Evolutionary conservation across 2,888 invertebrate genomes (phyloP), one percentile per base, ranked within the genome.

Genomic region (Pherbina coryleti): DNA sequence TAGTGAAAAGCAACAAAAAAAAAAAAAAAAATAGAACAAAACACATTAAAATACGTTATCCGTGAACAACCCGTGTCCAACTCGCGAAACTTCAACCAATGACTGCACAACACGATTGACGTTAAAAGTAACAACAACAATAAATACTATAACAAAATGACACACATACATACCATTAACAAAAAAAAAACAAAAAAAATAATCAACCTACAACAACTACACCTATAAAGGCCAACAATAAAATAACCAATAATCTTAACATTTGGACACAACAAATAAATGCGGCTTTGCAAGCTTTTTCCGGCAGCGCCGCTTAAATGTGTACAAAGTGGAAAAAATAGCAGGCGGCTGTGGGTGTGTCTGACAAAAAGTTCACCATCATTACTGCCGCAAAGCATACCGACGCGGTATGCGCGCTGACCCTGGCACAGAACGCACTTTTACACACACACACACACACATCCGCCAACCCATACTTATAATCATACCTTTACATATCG

Each of bases 231-330:
- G 51, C n/a, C 7, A 19, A 55, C 5, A 25, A 22, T 11, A 69
- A 70, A 28, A 28, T 49, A 28, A 34, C 55, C 72, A 72, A 55
- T 55, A 55, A 53, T 37, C 72, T 51, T n/a, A 49, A 72, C 37
- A 72, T 55, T 70, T 55, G 55, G 44, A 67, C 44, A 67, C 34
- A 34, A 66, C 66, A 66, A 66, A 66, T 66, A 25, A 37, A 67
- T 67, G 67, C 37, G 67, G 37, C 19, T 44, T 22, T 67, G 44
- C 44, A 44, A 44, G 44, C 44, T 44, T 11, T 44, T 44, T 44
- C 14, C 44, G 8, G 37, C 44, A 44, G 44, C 44, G 44, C 44
- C 11, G 44, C 44, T 44, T 44, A 44, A 44, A 11, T 44, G 44
- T 44, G 44, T 44, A 44, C 14, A 44, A 44, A 44, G 14, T 3